Conservation (phyloP, 2,797 vertebrate genomes). For the Gambelia wislizenii region DNA sequence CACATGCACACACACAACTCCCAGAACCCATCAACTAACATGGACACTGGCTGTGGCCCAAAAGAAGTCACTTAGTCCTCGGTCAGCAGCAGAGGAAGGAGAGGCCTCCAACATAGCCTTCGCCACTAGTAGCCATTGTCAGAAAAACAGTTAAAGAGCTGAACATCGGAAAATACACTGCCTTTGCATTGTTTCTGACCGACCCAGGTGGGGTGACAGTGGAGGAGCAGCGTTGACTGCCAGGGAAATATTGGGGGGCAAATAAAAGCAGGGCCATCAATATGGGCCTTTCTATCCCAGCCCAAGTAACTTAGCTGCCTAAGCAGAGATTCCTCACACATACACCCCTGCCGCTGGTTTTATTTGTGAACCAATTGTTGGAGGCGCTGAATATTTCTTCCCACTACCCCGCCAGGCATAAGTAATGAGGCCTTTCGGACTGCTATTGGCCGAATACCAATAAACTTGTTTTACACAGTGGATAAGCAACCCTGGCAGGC, state of each 20-base stretch:
- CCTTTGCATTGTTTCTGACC: background rate
- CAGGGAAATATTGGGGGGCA: background rate
- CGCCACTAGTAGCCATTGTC: background rate
- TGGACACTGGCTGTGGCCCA: too few species aligned
- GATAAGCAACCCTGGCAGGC: slow-evolving; percentile 74
- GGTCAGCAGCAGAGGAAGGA: too few species aligned
- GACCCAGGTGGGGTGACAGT: fast-evolving
- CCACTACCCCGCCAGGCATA: slow-evolving; percentile 37
- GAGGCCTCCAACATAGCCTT: too few species aligned
- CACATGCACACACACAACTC: too few species aligned
- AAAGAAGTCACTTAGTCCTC: background rate
- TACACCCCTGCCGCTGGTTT: background rate
- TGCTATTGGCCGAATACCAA: slow-evolving; percentile 66
- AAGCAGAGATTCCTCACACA: background rate
- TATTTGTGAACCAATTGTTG: slow-evolving; percentile 32
- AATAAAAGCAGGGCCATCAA: background rate
- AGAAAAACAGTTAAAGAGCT: background rate
- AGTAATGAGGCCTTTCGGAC: slow-evolving; percentile 51
- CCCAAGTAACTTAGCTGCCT: background rate
- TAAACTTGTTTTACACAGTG: slow-evolving; percentile 69
- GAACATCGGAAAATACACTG: too few species aligned
- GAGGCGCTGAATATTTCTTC: slow-evolving; percentile 31
- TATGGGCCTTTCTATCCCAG: background rate
- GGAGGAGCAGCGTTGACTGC: background rate
- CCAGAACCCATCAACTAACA: too few species aligned